Conservation (phyloP, 2,797 vertebrate genomes). For the Enteromius anoplus region DNA sequence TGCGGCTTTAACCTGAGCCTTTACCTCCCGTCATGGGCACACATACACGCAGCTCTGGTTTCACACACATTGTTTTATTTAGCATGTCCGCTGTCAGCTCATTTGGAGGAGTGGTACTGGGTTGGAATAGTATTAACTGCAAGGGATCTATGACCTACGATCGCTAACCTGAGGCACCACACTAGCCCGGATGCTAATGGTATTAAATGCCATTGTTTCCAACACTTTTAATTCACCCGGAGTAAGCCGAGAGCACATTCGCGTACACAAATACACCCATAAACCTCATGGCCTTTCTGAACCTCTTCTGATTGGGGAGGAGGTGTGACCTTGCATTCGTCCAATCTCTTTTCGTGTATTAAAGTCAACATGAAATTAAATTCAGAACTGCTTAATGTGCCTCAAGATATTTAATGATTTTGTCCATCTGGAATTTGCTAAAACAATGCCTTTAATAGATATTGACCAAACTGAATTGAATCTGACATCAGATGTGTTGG, state of each 20-base stretch:
- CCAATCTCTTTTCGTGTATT: neutral
- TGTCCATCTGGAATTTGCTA: neutral
- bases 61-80: conserved; percentile 77
- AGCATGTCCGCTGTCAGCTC: conserved; percentile 65
- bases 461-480: neutral
- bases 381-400: neutral
- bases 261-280: neutral
- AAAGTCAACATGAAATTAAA: neutral
- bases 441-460: neutral
- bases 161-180: conserved; percentile 52
- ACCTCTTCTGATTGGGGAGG: conserved; percentile 6
- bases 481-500: neutral
- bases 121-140: conserved; percentile 63
- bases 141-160: conserved; percentile 66
- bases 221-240: conserved; percentile 68
- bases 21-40: conserved; percentile 46
- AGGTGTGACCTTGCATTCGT: neutral
- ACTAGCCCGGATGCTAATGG: conserved; percentile 67
- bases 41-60: conserved; percentile 66
- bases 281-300: conserved; percentile 11
- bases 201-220: conserved; percentile 72
- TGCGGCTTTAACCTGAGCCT: conserved; percentile 65
- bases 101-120: conserved; percentile 69
- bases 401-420: neutral
- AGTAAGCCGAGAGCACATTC: conserved; percentile 63